phyloP scores from a whole-genome alignment of 1,140 invertebrate species.

The Chionoecetes opilio region DNA sequence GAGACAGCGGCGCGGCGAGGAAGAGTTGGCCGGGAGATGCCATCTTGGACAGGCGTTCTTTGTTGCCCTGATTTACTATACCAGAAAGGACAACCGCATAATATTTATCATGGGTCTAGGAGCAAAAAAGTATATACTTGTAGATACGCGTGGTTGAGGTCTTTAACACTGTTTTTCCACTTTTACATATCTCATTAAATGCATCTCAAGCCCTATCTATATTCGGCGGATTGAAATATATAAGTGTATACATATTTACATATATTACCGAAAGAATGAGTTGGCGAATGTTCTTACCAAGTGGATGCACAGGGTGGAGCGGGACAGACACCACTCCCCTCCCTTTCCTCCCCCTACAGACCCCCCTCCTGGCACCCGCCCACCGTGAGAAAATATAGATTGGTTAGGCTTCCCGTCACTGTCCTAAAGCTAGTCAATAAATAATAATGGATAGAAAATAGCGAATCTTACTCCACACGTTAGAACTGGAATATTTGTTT shows the following conservation, averaged over 20 bases:
- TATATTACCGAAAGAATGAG: neutral
- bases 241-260: no score
- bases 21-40: slow-evolving; percentile 39
- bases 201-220: neutral
- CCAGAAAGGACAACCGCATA: neutral
- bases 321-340: neutral
- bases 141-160: neutral
- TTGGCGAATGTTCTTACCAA: slow-evolving; percentile 22
- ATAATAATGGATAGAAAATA: no score
- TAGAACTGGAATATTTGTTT: no score
- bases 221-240: neutral
- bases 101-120: neutral
- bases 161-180: neutral
- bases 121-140: neutral
- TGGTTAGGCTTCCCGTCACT: neutral
- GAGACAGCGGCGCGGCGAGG: neutral
- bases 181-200: neutral
- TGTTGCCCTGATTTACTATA: slow-evolving; percentile 35
- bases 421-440: no score
- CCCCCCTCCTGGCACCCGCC: neutral
- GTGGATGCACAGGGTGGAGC: slow-evolving; percentile 24
- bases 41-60: slow-evolving; percentile 35
- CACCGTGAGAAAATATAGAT: neutral
- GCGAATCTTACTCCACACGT: no score
- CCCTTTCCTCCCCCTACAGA: neutral